Conservation (phyloP, 2,888 invertebrate species). For the Aphidoletes aphidimyza region DNA sequence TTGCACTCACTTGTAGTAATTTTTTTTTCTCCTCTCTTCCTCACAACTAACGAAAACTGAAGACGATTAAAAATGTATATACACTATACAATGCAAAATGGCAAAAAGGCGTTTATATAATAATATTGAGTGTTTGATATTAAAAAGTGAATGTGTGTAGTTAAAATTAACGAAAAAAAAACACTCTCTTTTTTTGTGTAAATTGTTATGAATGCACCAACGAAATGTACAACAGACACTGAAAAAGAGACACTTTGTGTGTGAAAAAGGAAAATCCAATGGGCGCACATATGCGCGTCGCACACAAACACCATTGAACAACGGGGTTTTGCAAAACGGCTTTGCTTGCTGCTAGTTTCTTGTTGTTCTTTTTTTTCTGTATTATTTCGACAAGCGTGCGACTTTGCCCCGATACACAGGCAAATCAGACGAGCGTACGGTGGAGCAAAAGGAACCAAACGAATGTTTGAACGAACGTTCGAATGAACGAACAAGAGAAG, state of each 20-base stretch:
- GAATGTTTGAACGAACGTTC: too few species aligned
- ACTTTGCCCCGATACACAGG: too few species aligned
- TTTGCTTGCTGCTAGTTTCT: background rate
- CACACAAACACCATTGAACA: background rate
- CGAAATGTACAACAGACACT: slow-evolving; percentile 51
- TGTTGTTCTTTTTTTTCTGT: too few species aligned
- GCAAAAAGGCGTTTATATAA: slow-evolving; percentile 31
- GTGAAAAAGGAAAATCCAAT: slow-evolving; percentile 44
- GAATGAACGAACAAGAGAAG: too few species aligned
- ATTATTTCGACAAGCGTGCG: too few species aligned
- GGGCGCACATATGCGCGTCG: slow-evolving; percentile 19
- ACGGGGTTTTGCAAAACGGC: background rate
- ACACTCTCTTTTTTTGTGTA: slow-evolving; percentile 3
- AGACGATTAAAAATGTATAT: background rate
- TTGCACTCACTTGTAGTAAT: background rate
- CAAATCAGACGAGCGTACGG: too few species aligned
- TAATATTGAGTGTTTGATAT: slow-evolving; percentile 24
- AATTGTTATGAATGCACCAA: slow-evolving; percentile 46
- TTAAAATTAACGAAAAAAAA: background rate
- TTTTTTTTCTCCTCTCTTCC: background rate
- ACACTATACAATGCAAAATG: slow-evolving; percentile 48
- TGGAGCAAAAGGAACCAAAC: too few species aligned
- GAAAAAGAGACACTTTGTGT: slow-evolving; percentile 51
- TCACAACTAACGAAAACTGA: background rate
- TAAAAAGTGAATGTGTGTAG: slow-evolving; percentile 12